phyloP scores from a whole-genome alignment of 1,140 invertebrate species.

The Caenorhabditis briggsae region DNA sequence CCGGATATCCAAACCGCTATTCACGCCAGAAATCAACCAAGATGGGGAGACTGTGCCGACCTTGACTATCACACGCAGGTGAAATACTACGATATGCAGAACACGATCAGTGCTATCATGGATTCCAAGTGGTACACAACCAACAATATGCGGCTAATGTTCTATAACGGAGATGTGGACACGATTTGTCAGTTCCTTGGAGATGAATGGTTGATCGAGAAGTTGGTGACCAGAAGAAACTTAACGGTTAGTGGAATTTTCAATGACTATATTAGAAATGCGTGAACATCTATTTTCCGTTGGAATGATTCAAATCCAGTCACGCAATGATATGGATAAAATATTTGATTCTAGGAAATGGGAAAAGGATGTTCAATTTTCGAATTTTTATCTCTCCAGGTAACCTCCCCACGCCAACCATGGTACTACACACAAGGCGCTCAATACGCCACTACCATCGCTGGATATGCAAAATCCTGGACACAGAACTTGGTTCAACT shows the following conservation, averaged over 20 bases:
- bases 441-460: conserved; percentile 47
- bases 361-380: neutral
- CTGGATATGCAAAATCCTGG: conserved; percentile 58
- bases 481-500: conserved; percentile 63
- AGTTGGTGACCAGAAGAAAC: conserved; percentile 54
- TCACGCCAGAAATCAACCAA: conserved; percentile 76
- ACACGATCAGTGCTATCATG: conserved; percentile 80
- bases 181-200: conserved; percentile 81
- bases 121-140: conserved; percentile 75
- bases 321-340: too few relatives aligned
- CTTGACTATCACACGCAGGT: conserved; percentile 16
- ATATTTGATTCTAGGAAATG: too few relatives aligned
- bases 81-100: conserved; percentile 62
- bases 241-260: conserved; percentile 38
- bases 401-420: conserved; percentile 49
- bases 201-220: conserved; percentile 80
- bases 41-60: conserved; percentile 52
- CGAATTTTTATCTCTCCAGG: conserved; percentile 15
- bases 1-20: conserved; percentile 77
- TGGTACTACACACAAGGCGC: conserved; percentile 62
- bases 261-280: neutral
- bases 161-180: conserved; percentile 81
- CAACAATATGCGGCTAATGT: conserved; percentile 78
- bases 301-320: too few relatives aligned
- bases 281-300: too few relatives aligned